phyloP scores from a whole-genome alignment of 2,888 invertebrate species.

The Sycophila texana region DNA sequence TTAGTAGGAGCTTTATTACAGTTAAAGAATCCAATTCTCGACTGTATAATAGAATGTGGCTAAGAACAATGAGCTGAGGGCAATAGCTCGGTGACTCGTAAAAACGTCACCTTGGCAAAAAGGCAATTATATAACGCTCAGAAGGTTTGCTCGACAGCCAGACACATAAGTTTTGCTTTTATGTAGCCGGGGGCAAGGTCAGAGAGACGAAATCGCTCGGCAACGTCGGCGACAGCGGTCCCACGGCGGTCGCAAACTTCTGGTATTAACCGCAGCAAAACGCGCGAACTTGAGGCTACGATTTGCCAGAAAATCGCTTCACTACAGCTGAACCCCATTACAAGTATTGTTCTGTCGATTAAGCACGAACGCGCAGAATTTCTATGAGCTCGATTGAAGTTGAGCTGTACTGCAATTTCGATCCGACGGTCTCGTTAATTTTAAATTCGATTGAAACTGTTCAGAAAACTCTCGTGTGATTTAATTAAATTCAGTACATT shows the following conservation, averaged over 20 bases:
- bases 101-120: neutral
- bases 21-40: too few species aligned
- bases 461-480: too few species aligned
- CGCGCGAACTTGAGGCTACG: neutral
- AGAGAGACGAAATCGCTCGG: conserved; percentile 6
- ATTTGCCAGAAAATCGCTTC: conserved; percentile 11
- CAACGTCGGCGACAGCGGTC: conserved; percentile 4
- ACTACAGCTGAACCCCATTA: neutral
- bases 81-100: conserved; percentile 2
- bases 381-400: neutral
- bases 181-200: conserved; percentile 30
- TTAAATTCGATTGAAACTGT: neutral
- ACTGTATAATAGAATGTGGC: too few species aligned
- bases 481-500: too few species aligned
- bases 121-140: conserved; percentile 20
- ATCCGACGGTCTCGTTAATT: neutral
- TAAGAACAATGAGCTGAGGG: conserved; percentile 3
- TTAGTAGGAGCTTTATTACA: too few species aligned
- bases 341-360: conserved; percentile 32
- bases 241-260: conserved; percentile 32
- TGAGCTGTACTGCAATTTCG: neutral
- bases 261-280: conserved; percentile 37
- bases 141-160: conserved; percentile 15
- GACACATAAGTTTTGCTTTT: conserved; percentile 38
- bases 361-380: neutral